Base-by-base conservation (phyloP, 2,888 invertebrate species). In the Apocheima hispidaria region DNA sequence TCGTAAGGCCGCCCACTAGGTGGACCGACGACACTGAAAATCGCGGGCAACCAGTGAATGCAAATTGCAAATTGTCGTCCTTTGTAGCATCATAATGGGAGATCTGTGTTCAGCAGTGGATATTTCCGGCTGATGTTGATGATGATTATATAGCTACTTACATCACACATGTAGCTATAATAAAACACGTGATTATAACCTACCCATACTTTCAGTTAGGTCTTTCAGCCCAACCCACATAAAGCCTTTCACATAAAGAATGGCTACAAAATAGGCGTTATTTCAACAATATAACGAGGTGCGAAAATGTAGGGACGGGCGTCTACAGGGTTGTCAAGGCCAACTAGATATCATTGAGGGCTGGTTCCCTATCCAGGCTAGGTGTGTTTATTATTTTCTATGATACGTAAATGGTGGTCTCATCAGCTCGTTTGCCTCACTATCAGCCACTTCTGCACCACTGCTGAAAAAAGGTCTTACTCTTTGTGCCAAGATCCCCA, bases 181-280 rank as follows among this genome's bases (percentile, higher is more conserved):
- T 52, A 40, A 41, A 28, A 20, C 21, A 28, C 20, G 28, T 30
- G n/a, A 40, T 40, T 28, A 30, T 36, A 44, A 44, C 38, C 30
- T 38, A 38, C 28, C 44, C 51, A 46, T 58, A 38, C 23, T 6
- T 46, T 48, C 49, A 41, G 16, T 40, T 48, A 41, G 48, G 41
- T 40, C 35, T 48, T 43, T 53, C 33, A 18, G 38, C 33, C 30
- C n/a, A 35, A 41, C 40, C 49, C 40, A 41, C 16, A 41, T 48
- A 43, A 60, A 60, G 53, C 26, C n/a, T 53, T 30, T 60, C 26
- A 53, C 41, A 60, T 60, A 60, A 60, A 60, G 40, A 35, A 53
- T 7, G 20, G 48, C 59, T 26, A 60, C 59, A 53, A 53, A 53
- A 46, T 51, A 59, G 40, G 38, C 48, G 28, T 59, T 52, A 59